Evolutionary conservation across 2,113 vertebrate genomes (phyloP), one percentile per base, ranked within the genome.

Genomic region (Perca fluviatilis): DNA sequence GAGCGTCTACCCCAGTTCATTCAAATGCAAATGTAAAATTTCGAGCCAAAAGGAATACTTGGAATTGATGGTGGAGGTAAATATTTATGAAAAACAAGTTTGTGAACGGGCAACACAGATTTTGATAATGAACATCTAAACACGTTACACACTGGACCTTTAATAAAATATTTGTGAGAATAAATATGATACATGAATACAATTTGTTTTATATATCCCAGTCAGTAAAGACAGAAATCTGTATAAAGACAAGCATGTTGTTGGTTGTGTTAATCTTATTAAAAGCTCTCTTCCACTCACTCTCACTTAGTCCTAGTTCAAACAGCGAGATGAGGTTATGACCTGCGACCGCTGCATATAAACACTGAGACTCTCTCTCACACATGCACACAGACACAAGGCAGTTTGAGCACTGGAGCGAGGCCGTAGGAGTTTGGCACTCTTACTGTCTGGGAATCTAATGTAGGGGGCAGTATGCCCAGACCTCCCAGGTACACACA

Each of bases 381-480:
- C 69, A 6, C 64, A 3, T 64, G 5, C 82, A 49, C 61, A 15
- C 46, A 18, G 65, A 57, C 64, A 63, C 74, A 67, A 63, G 49
- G 56, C 3, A 76, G 57, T 74, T 64, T 75, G 27, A 57, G 62
- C 81, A 71, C 16, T 49, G 63, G 19, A 67, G 19, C 14, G 43
- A 33, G 75, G 25, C 54, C 11, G 75, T 36, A 77, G 64, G 76
- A 91, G 83, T 63, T 77, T 84, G 88, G 88, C 89, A 89, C 73
- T 89, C 82, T 90, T 85, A 87, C 91, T 64, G 86, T 94, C 92
- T 93, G 90, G 87, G 90, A 94, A 91, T 92, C 82, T 83, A 86
- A 90, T 47, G 74, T 76, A 80, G 77, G 83, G 86, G 79, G 87
- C 70, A 83, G 57, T 50, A 72, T 80, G 82, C 80, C 82, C 72